Evolutionary conservation across 2,113 vertebrate genomes (phyloP).

Genomic region (Osmerus eperlanus): DNA sequence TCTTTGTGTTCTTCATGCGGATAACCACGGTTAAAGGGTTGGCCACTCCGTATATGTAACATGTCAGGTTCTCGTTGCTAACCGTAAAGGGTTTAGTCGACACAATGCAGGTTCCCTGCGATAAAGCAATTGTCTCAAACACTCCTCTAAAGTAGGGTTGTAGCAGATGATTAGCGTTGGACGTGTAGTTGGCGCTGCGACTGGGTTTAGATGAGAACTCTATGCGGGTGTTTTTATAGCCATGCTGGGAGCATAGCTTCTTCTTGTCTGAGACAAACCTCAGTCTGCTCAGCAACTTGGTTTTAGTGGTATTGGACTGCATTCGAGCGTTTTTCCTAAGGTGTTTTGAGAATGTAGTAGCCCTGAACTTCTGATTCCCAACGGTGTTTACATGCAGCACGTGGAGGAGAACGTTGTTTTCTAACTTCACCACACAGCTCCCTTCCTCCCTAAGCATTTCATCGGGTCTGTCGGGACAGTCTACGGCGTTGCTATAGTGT

Average conservation of each 20-base stretch:
- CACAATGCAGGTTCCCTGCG: not conserved
- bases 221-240: not conserved
- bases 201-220: not conserved
- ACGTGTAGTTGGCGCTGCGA: constrained; percentile 1
- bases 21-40: constrained; percentile 2
- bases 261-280: not conserved
- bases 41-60: not conserved
- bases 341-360: too few species aligned
- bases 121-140: not conserved
- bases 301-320: not conserved
- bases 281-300: not conserved
- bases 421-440: not conserved
- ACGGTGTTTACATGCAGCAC: too few species aligned
- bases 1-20: not conserved
- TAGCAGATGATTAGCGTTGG: not conserved
- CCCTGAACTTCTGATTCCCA: too few species aligned
- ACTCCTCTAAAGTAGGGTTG: not conserved
- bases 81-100: not conserved
- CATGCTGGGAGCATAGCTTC: not conserved
- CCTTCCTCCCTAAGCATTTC: not conserved
- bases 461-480: not conserved
- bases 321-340: not conserved
- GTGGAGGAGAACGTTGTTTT: too few species aligned
- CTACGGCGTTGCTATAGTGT: not conserved
- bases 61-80: not conserved